Evolutionary conservation across 2,797 vertebrate species (phyloP), one percentile per base, ranked within the genome.

Genomic region (Hydrocynus forskahlii): DNA sequence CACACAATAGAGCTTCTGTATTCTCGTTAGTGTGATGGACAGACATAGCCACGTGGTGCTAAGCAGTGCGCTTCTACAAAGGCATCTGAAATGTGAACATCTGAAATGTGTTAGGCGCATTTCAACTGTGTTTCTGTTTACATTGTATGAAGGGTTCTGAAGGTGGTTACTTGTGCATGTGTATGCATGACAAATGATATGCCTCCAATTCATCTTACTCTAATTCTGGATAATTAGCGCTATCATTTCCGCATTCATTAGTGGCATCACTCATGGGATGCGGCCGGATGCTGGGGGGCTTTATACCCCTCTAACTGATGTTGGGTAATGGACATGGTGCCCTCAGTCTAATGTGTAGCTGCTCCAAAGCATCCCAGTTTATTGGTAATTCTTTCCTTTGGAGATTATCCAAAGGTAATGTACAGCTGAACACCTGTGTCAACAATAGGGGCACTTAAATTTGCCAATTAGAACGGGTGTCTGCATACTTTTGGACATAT

Each of bases 1-100:
- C 76, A 89, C 59, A 84, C 88, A 96, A 93, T 92, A 91, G 75
- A 88, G 72, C 88, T 87, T 82, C 73, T 77, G 83, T 80, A 90
- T 92, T 91, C 87, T 91, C 83, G 79, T 93, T 92, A 88, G 83
- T 87, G 87, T 87, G 87, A 90, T 40, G 81, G 81, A 88, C 79
- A 77, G 76, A 81, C 64, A 75, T 80, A 73, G 60, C 50, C 78
- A 68, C 76, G 68, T 80, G 66, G 68, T 45, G 66, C 81, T 82
- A 77, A 59, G 67, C 38, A 83, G 23, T 73, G 70, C n/a, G 38
- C 45, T 55, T 23, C 78, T 62, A 70, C 68, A 62, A 74, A 57
- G 78, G 67, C 64, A 55, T 35, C 35, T 4, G 35, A 35, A 35
- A 35, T 35, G 4, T 35, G 29, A 78, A 76, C 72, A 62, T 69